Conservation (phyloP, 2,113 vertebrate species). For the Noturus placidus region DNA sequence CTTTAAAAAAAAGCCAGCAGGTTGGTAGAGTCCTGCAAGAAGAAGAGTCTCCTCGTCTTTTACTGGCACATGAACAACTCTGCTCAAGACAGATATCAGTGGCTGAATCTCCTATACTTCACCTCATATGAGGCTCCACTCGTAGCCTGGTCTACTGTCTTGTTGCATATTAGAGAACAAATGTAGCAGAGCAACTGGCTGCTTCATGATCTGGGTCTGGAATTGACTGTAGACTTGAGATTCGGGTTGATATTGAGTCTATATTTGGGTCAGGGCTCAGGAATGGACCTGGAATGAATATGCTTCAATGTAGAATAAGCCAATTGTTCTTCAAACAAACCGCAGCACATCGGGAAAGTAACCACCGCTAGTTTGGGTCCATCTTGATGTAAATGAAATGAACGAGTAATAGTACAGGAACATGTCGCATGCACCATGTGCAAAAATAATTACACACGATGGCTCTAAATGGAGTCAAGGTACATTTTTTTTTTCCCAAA, state of each 20-base stretch:
- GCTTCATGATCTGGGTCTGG: neutral
- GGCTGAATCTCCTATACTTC: neutral
- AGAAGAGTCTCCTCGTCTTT: neutral
- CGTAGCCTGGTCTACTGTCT: neutral
- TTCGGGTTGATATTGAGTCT: neutral
- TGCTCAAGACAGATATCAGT: neutral
- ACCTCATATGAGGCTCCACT: neutral
- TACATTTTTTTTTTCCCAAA: neutral
- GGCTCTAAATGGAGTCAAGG: neutral
- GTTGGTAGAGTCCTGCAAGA: neutral
- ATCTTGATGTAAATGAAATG: neutral
- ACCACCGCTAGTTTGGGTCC: neutral
- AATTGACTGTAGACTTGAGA: neutral
- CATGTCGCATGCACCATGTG: neutral
- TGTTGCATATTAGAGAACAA: neutral
- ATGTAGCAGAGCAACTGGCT: neutral
- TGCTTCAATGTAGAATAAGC: neutral
- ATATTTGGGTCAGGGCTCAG: neutral
- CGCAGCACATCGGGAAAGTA: neutral
- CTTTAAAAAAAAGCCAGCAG: neutral
- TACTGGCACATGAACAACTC: neutral
- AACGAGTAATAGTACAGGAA: neutral
- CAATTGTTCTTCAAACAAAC: neutral
- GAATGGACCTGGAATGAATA: too few relatives aligned
- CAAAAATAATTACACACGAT: neutral